Evolutionary conservation across 2,888 invertebrate species (phyloP), one percentile per base, ranked within the genome.

Genomic region (Neoitamus cyanurus): DNA sequence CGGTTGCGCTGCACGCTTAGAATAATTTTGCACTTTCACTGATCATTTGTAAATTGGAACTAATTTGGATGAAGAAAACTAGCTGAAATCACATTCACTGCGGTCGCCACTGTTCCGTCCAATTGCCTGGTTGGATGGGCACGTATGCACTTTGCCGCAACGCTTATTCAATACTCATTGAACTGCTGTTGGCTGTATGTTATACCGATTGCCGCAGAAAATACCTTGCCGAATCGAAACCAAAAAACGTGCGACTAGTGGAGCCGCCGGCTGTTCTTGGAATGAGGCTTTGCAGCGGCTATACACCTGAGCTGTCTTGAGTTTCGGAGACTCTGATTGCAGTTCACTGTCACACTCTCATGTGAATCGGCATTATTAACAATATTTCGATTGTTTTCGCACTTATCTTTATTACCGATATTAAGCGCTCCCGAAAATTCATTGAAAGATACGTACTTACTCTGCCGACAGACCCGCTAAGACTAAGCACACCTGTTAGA

Each of bases 21-120:
- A 58, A 80, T 58, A 48, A 31, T n/a, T 48, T 58, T 80, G 34
- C 58, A 80, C 78, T 80, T 80, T 80, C 78, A 80, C 78, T 80
- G 31, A 58, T 80, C 78, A 80, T 58, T 42, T 9, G 31, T 34
- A 58, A 80, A 80, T 31, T 80, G 58, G 15, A n/a, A 20, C 6
- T 4, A 20, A 58, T 80, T 80, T 80, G 4, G 34, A 11, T 48
- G 20, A 58, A 58, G 31, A 1, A 42, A 78, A 30, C 28, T 20
- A n/a, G 6, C 58, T 20, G 9, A 58, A 20, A 58, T 25, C 58
- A 46, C 77, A 80, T 80, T 31, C 78, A 58, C 78, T n/a, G 31
- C 15, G n/a, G 58, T 13, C 28, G 15, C 28, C 3, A 3, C n/a
- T n/a, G 20, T 28, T 69, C 2, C 28, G 28, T 42, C 20, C 36